Evolutionary conservation across 2,113 vertebrate species (phyloP), one percentile per base, ranked within the genome.

Genomic region (Lycaon pictus): DNA sequence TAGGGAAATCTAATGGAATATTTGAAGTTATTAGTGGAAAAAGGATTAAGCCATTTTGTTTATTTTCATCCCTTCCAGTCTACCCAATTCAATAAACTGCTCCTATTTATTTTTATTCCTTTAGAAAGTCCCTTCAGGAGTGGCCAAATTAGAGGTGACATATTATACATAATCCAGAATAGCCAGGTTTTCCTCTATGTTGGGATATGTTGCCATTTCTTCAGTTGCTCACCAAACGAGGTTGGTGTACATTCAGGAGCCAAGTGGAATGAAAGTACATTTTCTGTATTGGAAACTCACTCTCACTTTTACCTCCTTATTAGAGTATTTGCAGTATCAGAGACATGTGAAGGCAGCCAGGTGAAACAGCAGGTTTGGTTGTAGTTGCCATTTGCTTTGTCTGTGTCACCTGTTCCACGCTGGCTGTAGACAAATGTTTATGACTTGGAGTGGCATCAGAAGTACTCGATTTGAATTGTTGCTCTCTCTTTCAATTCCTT

Each of bases 41-140:
- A 81, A 86, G 60, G 22, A 81, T 74, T 83, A 55, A 88, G 71
- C 27, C 16, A 22, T 83, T 95, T 88, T 15, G 13, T 43, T 86
- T 77, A 65, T 79, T 71, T 63, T 4, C 27, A 62, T 8, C 17
- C 8, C 29, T 89, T 86, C 86, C 56, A 62, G 10, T 62, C 35
- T 58, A 37, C 25, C 60, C 48, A 82, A 4, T 62, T 88, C 58
- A 90, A 11, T 86, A 90, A 90, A 79, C 32, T 87, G 10, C 62
- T 92, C 62, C 62, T 84, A 51, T 86, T 93, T 79, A 76, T 63
- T 76, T 96, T 87, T 71, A 53, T 87, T 90, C 32, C 32, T 69
- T 87, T 95, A 37, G 76, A 77, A 90, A 74, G 69, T 84, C 25
- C 32, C 43, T 92, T 92, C 25, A 4, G 25, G 25, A 53, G 10